Conservation (phyloP, 2,113 vertebrate species). For the Scomber japonicus region DNA sequence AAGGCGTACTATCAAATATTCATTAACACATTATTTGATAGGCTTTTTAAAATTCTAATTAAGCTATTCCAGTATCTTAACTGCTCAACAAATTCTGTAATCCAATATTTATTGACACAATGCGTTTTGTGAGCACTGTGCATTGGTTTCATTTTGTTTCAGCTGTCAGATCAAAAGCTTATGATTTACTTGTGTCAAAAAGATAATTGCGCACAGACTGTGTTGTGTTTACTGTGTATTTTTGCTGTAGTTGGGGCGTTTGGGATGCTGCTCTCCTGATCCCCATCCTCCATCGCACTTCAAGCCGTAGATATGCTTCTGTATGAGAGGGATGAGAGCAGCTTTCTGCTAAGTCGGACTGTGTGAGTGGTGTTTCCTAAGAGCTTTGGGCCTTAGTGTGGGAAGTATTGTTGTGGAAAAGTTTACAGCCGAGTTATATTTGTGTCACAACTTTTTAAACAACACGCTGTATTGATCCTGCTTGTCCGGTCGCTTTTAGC, state of each 20-base stretch:
- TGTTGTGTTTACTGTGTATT: slow-evolving; percentile 6
- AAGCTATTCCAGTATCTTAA: slow-evolving; percentile 20
- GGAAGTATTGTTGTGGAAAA: slow-evolving; percentile 38
- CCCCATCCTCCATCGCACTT: slow-evolving; percentile 27
- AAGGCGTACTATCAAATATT: slow-evolving; percentile 24
- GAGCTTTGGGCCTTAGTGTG: slow-evolving; percentile 40
- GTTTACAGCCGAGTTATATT: slow-evolving; percentile 32
- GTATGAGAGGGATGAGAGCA: slow-evolving; percentile 38
- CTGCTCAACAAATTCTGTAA: slow-evolving; percentile 1
- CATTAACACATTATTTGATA: slow-evolving; percentile 19
- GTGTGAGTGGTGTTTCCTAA: slow-evolving; percentile 29
- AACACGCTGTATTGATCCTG: neutral
- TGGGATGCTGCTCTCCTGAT: slow-evolving; percentile 33
- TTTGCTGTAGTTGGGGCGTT: slow-evolving; percentile 11
- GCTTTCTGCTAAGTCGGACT: slow-evolving; percentile 15
- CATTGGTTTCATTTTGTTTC: slow-evolving; percentile 25
- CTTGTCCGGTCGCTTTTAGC: neutral
- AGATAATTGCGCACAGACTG: neutral
- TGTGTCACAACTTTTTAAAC: slow-evolving; percentile 14
- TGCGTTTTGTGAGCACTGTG: neutral
- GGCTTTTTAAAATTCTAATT: neutral
- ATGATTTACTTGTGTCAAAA: slow-evolving; percentile 20
- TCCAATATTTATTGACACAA: neutral
- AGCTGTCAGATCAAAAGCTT: slow-evolving; percentile 13
- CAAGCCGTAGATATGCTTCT: slow-evolving; percentile 9